Evolutionary conservation across 2,113 vertebrate species (phyloP).

Genomic region (Andinoacara biseriatus): DNA sequence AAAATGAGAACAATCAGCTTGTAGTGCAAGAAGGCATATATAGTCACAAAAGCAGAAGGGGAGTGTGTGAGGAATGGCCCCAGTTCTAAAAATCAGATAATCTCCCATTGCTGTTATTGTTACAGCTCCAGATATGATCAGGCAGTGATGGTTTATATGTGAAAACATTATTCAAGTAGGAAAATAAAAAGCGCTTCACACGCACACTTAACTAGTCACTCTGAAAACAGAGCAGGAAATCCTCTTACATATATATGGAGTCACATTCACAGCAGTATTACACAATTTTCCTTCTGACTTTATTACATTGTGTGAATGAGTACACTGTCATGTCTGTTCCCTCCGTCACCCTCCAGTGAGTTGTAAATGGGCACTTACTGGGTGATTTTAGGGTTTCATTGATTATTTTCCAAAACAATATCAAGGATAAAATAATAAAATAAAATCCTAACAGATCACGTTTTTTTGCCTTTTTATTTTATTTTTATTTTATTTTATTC

Average conservation of each 20-base stretch:
- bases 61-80: neutral
- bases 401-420: neutral
- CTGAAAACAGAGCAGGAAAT: neutral
- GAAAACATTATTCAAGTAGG: neutral
- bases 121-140: neutral
- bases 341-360: neutral
- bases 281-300: neutral
- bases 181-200: neutral
- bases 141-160: neutral
- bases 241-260: neutral
- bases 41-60: neutral
- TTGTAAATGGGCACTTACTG: neutral
- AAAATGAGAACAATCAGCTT: neutral
- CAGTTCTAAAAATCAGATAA: neutral
- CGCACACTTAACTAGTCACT: neutral
- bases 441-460: neutral
- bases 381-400: neutral
- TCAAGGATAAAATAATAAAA: neutral
- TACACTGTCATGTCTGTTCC: neutral
- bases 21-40: neutral
- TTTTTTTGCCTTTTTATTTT: neutral
- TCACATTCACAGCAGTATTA: neutral
- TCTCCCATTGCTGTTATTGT: neutral
- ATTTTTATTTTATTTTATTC: too few relatives aligned
- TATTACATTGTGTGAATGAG: neutral